A percentile compares a stretch with the other conserved stretches of the same genome.
These are phyloP conservation scores for Lucilia cuprina DNA, from an alignment of 1,140 invertebrate species.

Conservation along the genomic window DNA sequence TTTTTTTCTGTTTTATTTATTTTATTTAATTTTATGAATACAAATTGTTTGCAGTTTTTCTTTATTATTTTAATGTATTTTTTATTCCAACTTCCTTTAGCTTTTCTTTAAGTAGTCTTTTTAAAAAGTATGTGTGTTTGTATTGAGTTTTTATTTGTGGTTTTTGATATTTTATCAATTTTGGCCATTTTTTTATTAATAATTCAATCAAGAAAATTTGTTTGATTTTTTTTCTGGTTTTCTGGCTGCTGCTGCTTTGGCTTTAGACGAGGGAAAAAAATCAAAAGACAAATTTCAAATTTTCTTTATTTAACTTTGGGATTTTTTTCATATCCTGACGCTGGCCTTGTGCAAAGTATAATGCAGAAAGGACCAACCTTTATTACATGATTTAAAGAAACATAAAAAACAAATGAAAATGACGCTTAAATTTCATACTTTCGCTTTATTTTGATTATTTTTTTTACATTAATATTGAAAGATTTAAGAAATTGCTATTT, in stretches of 20 bases:
- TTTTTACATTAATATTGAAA: too few species aligned
- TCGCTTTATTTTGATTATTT: too few species aligned
- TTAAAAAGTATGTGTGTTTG: background rate
- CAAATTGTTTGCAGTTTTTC: background rate
- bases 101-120: background rate
- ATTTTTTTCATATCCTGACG: background rate
- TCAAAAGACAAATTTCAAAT: slow-evolving; percentile 16
- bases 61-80: background rate
- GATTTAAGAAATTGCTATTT: too few species aligned
- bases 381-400: too few species aligned
- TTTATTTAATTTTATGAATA: background rate
- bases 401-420: too few species aligned
- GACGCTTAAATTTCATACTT: too few species aligned
- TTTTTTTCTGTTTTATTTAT: background rate
- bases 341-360: too few species aligned
- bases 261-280: background rate
- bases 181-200: slow-evolving; percentile 28
- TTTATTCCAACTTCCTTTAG: background rate
- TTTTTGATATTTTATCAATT: background rate
- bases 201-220: slow-evolving; percentile 34
- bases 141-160: background rate
- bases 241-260: too few species aligned
- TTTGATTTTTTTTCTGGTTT: slow-evolving; percentile 3
- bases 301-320: slow-evolving; percentile 21
- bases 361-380: too few species aligned